Evolutionary conservation across 2,797 vertebrate species (phyloP).

Genomic region (Jordanella pulchra): DNA sequence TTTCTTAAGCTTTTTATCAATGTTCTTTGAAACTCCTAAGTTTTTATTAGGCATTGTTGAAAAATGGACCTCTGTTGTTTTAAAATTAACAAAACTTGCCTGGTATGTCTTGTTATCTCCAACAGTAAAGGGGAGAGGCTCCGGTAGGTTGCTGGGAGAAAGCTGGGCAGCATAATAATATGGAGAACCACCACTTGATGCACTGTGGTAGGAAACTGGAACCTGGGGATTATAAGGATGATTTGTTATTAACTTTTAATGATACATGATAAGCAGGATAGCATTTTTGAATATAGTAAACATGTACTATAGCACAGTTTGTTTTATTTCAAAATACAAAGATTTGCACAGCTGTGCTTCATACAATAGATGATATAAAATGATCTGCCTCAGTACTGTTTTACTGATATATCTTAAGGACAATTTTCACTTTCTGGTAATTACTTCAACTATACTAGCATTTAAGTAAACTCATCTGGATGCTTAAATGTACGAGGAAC

Average conservation of each 20-base stretch:
- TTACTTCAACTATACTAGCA: background rate
- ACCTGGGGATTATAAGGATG: constrained; percentile 67
- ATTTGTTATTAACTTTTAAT: constrained; percentile 6
- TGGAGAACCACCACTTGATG: constrained; percentile 84
- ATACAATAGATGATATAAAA: background rate
- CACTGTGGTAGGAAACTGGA: constrained; percentile 90
- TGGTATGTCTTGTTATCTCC: constrained; percentile 98
- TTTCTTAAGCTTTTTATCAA: background rate
- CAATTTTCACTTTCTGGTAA: background rate
- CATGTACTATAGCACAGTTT: background rate
- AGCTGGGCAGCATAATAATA: constrained; percentile 97
- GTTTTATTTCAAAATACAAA: background rate
- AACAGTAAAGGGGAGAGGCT: constrained; percentile 93
- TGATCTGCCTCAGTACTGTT: background rate
- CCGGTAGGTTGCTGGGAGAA: constrained; percentile 89
- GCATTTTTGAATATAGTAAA: background rate
- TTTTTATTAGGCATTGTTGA: constrained; percentile 10
- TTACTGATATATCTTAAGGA: background rate
- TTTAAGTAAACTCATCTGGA: background rate
- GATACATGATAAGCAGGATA: background rate
- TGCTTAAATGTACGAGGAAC: background rate
- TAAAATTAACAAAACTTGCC: constrained; percentile 50
- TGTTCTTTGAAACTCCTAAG: constrained; percentile 13
- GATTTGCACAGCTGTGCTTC: background rate
- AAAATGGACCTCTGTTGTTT: background rate